Base-by-base conservation (phyloP, 1,140 invertebrate species). In the Trichoplusia ni region DNA sequence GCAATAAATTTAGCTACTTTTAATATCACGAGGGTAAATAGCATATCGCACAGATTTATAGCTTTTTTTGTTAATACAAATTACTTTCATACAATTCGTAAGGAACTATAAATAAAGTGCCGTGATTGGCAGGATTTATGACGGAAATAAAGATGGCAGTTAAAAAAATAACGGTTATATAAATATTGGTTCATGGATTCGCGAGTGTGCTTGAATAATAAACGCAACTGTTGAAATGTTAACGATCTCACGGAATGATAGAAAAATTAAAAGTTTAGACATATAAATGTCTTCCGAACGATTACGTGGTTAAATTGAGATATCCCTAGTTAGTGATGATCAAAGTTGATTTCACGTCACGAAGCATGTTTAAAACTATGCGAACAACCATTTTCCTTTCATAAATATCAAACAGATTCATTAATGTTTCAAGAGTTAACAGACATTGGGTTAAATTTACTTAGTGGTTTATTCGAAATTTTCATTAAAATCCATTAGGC, bases 1-100 rank as follows among this genome's bases (percentile, higher is more conserved):
- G 66, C 68, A 68, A 73, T 73, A 66, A 33, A 29, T 49, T 27
- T 11, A 27, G n/a, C 11, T 29, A 42, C 38, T 33, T 51, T 51
- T 33, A 47, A 27, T 47, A 14, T 37, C 11, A 13, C 27, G 4
- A 16, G 25, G 25, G 44, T 4, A 9, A 6, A 14, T 46, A 21
- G 29, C 11, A 11, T 9, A 8, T 21, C n/a, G n/a, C n/a, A n/a
- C 21, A n/a, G 18, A 3, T 21, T 19, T 19, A 19, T 19, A 40
- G 16, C 8, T 58, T 58, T 58, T 14, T 58, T 25, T 42, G 2
- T 18, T 5, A 16, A 47, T n/a, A 58, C 31, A 33, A 59, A 44
- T 46, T 31, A 27, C 56, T 46, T 46, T 33, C 16, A 44, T 59
- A 46, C 29, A 21, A 0, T 23, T 35, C 18, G 4, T 2, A 4